Conservation (phyloP, 2,888 invertebrate species). For the Venusia cambrica region DNA sequence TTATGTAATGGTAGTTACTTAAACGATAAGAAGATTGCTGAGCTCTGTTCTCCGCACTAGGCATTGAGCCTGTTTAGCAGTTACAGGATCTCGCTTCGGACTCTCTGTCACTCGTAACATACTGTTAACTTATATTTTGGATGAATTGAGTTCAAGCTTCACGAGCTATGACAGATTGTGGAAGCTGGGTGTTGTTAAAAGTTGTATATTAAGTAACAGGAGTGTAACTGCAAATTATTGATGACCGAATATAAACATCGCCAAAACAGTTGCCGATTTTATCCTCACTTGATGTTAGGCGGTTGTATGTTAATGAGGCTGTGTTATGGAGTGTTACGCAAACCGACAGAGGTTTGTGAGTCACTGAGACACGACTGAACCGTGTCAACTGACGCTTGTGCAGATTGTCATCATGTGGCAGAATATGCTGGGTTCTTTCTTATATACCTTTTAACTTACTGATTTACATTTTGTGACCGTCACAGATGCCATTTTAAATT, state of each 20-base stretch:
- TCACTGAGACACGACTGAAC: constrained; percentile 35
- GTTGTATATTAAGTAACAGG: constrained; percentile 4
- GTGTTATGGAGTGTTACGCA: constrained; percentile 37
- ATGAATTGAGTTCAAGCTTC: not conserved
- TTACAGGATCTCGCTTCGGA: too few species aligned
- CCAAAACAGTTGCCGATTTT: constrained; percentile 18
- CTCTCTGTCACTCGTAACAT: too few species aligned
- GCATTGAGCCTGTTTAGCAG: too few species aligned
- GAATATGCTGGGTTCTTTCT: too few species aligned
- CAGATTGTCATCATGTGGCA: constrained; percentile 19
- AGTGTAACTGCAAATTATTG: constrained; percentile 27
- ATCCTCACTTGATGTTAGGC: constrained; percentile 33
- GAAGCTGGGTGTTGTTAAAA: constrained; percentile 3
- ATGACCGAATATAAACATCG: constrained; percentile 14
- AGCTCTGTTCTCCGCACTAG: too few species aligned
- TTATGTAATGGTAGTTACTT: too few species aligned
- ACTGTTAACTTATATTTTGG: too few species aligned
- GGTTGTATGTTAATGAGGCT: constrained; percentile 35
- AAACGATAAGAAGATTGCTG: too few species aligned
- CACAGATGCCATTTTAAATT: too few species aligned
- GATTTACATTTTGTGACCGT: too few species aligned
- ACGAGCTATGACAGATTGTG: constrained; percentile 5
- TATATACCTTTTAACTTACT: too few species aligned
- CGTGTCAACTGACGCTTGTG: constrained; percentile 27
- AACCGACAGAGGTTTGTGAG: constrained; percentile 29